A percentile compares a stretch with the other conserved stretches of the same genome.
Conservation (phyloP, 2,113 vertebrate genomes). For the Silurus glanis region DNA sequence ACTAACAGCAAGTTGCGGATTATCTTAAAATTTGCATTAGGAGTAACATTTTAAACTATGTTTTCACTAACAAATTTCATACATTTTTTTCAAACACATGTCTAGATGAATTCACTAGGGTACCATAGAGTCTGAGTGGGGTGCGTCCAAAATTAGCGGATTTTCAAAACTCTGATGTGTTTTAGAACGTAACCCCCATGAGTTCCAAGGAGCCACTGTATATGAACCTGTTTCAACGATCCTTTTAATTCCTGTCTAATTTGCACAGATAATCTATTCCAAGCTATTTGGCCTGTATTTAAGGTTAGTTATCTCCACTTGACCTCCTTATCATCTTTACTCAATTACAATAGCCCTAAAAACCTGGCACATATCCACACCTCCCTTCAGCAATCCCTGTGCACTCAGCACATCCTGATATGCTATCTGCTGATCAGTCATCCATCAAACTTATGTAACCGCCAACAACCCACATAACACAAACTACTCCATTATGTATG, state of each 20-base stretch:
- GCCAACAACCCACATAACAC: conserved; percentile 29
- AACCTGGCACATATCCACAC: conserved; percentile 47
- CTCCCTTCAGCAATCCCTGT: conserved; percentile 40
- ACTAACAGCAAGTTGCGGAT: no score
- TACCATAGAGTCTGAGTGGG: no score
- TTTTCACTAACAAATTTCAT: no score
- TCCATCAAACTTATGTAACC: conserved; percentile 40
- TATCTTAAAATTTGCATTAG: no score
- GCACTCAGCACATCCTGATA: conserved; percentile 44
- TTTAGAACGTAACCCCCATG: no score
- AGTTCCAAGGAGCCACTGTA: no score
- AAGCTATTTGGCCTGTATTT: conserved; percentile 14
- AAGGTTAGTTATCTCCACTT: conserved; percentile 35
- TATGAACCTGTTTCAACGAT: background rate
- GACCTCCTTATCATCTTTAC: conserved; percentile 36
- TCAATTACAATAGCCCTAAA: conserved; percentile 41
- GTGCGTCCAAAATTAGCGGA: no score
- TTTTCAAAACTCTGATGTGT: no score
- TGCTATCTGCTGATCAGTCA: conserved; percentile 43
- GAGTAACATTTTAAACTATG: no score
- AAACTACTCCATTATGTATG: background rate
- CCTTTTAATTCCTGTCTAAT: background rate
- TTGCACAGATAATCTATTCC: conserved; percentile 7
- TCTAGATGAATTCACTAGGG: no score
- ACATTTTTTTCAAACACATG: no score